phyloP scores from a whole-genome alignment of 1,140 invertebrate genomes.

The Hylaeus volcanicus region DNA sequence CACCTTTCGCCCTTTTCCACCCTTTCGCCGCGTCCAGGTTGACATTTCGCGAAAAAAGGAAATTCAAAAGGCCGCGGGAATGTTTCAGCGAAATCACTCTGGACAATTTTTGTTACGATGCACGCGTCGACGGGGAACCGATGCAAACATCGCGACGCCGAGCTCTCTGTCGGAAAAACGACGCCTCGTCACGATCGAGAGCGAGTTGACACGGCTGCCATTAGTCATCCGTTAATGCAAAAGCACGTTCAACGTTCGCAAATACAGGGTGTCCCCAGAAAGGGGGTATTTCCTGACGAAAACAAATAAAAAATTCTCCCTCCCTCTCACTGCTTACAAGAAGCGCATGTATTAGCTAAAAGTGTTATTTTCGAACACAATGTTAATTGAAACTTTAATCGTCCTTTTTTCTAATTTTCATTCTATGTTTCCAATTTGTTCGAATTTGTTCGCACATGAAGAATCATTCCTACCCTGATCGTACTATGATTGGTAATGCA shows the following conservation, averaged over 20 bases:
- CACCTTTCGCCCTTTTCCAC: not conserved
- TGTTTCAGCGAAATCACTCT: not conserved
- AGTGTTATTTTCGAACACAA: too few species aligned
- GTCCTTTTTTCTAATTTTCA: too few species aligned
- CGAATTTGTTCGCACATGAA: too few species aligned
- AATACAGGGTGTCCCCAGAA: not conserved
- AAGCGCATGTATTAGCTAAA: too few species aligned
- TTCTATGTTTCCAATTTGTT: too few species aligned
- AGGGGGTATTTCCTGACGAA: too few species aligned
- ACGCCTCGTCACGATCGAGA: slow-evolving; percentile 20
- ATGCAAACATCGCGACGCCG: slow-evolving; percentile 7
- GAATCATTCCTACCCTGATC: too few species aligned
- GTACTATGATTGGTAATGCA: too few species aligned
- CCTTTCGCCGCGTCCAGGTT: too few species aligned
- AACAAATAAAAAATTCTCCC: too few species aligned
- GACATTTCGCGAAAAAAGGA: not conserved
- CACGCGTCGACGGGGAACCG: not conserved
- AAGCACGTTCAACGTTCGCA: slow-evolving; percentile 39
- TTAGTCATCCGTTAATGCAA: slow-evolving; percentile 45
- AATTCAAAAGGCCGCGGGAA: not conserved
- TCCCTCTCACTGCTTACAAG: too few species aligned
- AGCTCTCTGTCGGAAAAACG: slow-evolving; percentile 26
- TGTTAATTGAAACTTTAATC: too few species aligned
- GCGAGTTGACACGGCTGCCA: slow-evolving; percentile 23
- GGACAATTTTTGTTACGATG: not conserved